Percentiles rank a stretch among this genome's conserved stretches.
Conservation (phyloP, 2,888 invertebrate species). For the Mythimna pallens region DNA sequence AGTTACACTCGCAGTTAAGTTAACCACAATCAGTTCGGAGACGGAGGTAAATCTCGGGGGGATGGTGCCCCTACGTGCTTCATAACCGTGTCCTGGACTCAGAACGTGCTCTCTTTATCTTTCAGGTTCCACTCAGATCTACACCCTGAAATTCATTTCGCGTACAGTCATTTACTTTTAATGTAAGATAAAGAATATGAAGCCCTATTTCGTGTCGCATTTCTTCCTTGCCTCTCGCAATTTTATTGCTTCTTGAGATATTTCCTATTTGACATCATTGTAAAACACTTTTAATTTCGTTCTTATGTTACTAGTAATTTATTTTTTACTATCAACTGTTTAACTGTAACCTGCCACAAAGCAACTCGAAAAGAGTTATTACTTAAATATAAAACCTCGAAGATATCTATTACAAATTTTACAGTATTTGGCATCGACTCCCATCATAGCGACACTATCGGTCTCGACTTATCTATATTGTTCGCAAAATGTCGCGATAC, state of each 20-base stretch:
- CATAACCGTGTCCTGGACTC: conserved; percentile 21
- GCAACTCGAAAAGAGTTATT: conserved; percentile 44
- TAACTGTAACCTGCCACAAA: conserved; percentile 33
- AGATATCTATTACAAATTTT: conserved; percentile 55
- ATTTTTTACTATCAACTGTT: conserved; percentile 35
- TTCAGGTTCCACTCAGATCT: conserved; percentile 21
- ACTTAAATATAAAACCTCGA: conserved; percentile 36
- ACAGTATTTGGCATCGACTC: conserved; percentile 58
- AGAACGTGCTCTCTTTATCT: conserved; percentile 46
- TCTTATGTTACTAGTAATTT: conserved; percentile 35
- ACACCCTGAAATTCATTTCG: conserved; percentile 29
- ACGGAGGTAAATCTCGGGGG: conserved; percentile 73
- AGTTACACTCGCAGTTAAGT: conserved; percentile 62
- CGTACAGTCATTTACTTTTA: conserved; percentile 27
- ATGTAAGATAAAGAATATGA: conserved; percentile 36
- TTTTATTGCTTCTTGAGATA: conserved; percentile 43
- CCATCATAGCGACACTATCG: conserved; percentile 63
- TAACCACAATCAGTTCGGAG: conserved; percentile 68
- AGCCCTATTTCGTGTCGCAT: conserved; percentile 23
- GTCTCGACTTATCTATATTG: conserved; percentile 66
- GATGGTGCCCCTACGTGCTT: conserved; percentile 67
- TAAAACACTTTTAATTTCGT: conserved; percentile 44
- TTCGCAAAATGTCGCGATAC: conserved; percentile 64
- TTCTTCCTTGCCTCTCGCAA: conserved; percentile 25
- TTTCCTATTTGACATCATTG: conserved; percentile 47